Evolutionary conservation across 2,113 vertebrate species (phyloP).

Genomic region (Actinemys pallida): DNA sequence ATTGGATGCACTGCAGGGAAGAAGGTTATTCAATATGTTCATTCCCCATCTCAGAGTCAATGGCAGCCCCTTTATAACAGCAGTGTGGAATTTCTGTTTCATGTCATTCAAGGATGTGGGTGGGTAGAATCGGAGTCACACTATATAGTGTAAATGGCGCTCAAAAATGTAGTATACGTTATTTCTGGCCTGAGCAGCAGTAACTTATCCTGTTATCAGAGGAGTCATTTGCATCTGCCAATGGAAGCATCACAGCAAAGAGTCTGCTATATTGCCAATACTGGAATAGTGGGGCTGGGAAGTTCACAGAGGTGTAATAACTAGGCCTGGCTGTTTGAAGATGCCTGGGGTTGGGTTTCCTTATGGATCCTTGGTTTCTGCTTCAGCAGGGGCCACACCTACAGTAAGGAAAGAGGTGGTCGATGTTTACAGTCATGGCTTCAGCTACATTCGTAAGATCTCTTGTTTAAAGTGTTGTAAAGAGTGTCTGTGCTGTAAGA

Average conservation of each 20-base stretch:
- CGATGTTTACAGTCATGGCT: not conserved
- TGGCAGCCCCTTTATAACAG: not conserved
- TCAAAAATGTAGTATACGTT: not conserved
- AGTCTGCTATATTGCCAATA: not conserved
- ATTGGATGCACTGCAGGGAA: not conserved
- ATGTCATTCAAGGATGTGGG: not conserved
- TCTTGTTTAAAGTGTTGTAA: not conserved
- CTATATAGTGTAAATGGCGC: not conserved
- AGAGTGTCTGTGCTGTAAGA: not conserved
- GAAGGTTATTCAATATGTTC: not conserved
- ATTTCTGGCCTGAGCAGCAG: not conserved
- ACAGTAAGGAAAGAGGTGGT: not conserved
- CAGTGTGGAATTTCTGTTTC: not conserved
- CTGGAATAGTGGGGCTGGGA: not conserved
- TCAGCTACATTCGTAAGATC: not conserved
- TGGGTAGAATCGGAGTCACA: not conserved
- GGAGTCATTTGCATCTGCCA: not conserved
- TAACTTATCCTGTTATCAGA: not conserved
- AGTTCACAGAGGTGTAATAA: not conserved
- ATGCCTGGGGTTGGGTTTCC: not conserved
- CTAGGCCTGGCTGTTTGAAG: not conserved
- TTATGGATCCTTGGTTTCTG: not conserved
- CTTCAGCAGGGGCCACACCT: not conserved
- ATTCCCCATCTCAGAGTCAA: not conserved
- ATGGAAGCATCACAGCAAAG: not conserved